Conservation (phyloP, 2,888 invertebrate species). For the Escarpia spicata region DNA sequence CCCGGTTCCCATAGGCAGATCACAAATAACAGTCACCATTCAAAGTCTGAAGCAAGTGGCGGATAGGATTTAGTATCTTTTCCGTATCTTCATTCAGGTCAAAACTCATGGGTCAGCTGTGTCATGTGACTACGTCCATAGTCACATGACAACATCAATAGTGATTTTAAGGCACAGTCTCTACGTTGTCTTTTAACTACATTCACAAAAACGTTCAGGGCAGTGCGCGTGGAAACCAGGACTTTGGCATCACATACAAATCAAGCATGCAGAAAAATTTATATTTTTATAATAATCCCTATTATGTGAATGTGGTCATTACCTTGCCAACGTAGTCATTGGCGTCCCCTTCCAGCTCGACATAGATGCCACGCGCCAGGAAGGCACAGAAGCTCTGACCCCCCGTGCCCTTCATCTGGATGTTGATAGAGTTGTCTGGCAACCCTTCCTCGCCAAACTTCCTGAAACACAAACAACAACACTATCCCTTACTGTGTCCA, state of each 20-base stretch:
- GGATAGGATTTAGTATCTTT: neutral
- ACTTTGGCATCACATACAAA: too few species aligned
- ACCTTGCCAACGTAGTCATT: slow-evolving; percentile 97
- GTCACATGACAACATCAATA: neutral
- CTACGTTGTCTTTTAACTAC: neutral
- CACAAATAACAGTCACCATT: too few species aligned
- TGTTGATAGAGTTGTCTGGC: slow-evolving; percentile 73
- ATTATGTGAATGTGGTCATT: slow-evolving; percentile 24
- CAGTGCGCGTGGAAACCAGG: neutral
- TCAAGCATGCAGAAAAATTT: too few species aligned
- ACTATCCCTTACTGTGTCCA: too few species aligned
- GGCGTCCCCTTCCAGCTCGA: slow-evolving; percentile 93
- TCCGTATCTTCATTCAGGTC: neutral
- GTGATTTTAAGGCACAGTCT: too few species aligned
- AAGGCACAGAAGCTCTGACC: slow-evolving; percentile 99
- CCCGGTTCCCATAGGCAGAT: too few species aligned
- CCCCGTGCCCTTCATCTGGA: slow-evolving; percentile 89
- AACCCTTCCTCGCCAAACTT: slow-evolving; percentile 88
- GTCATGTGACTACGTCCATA: neutral
- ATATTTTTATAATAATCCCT: too few species aligned
- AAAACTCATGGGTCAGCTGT: neutral
- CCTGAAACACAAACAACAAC: slow-evolving; percentile 68
- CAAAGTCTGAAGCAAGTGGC: too few species aligned
- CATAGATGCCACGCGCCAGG: slow-evolving; percentile 86
- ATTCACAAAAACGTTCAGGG: neutral